Base-by-base conservation (phyloP, 53 echinoderm and acorn worm species). In the Glandiceps talaboti region DNA sequence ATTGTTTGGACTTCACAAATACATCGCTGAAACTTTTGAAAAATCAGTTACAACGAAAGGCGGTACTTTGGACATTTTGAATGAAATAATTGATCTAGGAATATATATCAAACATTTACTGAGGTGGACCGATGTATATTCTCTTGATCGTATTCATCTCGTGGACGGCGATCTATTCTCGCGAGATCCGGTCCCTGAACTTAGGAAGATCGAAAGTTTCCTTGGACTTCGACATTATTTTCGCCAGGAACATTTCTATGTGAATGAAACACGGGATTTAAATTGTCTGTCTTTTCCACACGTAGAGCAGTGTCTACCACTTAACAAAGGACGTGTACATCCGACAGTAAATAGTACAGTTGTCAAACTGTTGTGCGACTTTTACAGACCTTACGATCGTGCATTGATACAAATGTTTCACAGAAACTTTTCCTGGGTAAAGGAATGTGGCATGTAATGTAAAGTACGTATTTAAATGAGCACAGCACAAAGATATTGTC, bases 291-390 rank as follows among this genome's bases (percentile, higher is more conserved):
- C 31, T 33, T 31, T 82, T 14, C 76, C 33, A 25, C 82, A 74
- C 27, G 76, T 33, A 26, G 32, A 76, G 20, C 32, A n/a, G 1
- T 82, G 82, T 32, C 76, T 82, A 0, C 28, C 28, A 1, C 33
- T 76, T 0, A 64, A 82, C 30, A 82, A 82, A 25, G 82, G 82
- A 0, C 14, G 82, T 0, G 76, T 32, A 28, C 82, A 82, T 1
- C 82, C 82, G 10, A 29, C 31, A 1, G 33, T 82, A 12, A 25
- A 26, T 1, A 76, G 76, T 1, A 76, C 1, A 0, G 28, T 82
- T 0, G 1, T 82, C 29, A 27, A 76, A 12, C 33, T 76, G 45
- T 26, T 82, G 20, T 76, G 76, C 27, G 82, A 82, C 28, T 82
- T 76, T 33, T 82, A 82, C 29, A 31, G 82, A 27, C 82, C 77